phyloP scores from a whole-genome alignment of 2,113 vertebrate species.

The cattle (Bos taurus) region DNA sequence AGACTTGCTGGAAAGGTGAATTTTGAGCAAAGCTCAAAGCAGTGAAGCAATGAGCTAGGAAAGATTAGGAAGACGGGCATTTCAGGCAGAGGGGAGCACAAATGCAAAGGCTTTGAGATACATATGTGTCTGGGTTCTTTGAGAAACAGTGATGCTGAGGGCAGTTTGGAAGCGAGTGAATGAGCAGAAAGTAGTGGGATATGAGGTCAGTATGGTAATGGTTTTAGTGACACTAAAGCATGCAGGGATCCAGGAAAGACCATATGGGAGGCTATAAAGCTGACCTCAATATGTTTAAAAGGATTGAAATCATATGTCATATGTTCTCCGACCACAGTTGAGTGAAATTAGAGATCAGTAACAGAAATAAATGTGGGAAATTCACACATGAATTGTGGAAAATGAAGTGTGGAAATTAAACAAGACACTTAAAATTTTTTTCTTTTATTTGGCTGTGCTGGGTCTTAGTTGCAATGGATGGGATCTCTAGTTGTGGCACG shows the following conservation, averaged over 20 bases:
- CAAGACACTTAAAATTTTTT: not conserved
- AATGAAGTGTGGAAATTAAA: not conserved
- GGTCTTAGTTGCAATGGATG: not conserved
- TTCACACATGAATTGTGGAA: not conserved
- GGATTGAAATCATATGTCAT: not conserved
- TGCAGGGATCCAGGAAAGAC: not conserved
- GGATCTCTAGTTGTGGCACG: not conserved
- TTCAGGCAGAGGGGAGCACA: not conserved
- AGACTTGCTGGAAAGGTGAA: not conserved
- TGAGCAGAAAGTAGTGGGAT: not conserved
- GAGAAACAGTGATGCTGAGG: rapidly evolving
- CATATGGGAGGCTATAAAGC: not conserved
- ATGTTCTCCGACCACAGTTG: not conserved
- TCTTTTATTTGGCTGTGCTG: not conserved
- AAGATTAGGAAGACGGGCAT: not conserved
- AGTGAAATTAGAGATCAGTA: not conserved
- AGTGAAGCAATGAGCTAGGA: not conserved
- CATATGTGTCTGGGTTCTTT: not conserved
- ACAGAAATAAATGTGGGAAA: not conserved
- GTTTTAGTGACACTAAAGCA: not conserved
- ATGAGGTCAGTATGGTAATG: not conserved
- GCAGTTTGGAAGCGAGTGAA: not conserved
- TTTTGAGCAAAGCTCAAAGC: not conserved
- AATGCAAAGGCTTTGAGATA: not conserved
- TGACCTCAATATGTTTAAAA: not conserved